Evolutionary conservation across 2,113 vertebrate genomes (phyloP), one percentile per base, ranked within the genome.

Genomic region (Lichenostomus cassidix): DNA sequence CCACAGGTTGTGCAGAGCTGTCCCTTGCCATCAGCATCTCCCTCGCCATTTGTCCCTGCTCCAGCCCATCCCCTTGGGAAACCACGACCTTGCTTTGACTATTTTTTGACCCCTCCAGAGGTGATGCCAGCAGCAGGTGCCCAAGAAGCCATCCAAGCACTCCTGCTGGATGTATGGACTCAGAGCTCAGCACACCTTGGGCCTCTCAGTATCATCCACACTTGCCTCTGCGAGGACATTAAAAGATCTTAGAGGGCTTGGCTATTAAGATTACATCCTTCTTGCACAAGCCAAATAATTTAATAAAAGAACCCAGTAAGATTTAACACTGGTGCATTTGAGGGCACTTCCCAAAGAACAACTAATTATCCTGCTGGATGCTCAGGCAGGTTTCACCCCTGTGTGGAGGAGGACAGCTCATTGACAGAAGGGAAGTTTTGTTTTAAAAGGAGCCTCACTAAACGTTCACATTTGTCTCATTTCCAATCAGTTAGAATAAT

Each of bases 401-500:
- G 64, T 5, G 5, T 2, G 5, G 59, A 94, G 79, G 55, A 90
- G 50, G 55, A 65, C 79, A 80, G 75, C 28, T 3, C 28, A 56
- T 64, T 2, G 3, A 68, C 53, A 64, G 59, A 41, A 74, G 29
- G 53, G 50, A 81, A 81, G 68, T 27, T 78, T 74, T 52, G 50
- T 74, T 88, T 88, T 55, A 39, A 70, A 80, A 70, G 64, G 56
- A 94, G 33, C 42, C 86, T 90, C 79, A 20, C 64, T 55, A 86
- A 64, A 62, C 1, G 0, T 70, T 83, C 55, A 39, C 27, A 3
- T 74, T 80, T 65, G 39, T 90, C 83, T 96, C 47, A 11, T 93
- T 92, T 86, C 80, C 42, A 70, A 58, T 80, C 71, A 89, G 87
- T 65, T 56, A 74, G 75, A 85, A 73, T 77, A 92, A 92, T 79